Conservation (phyloP, 2,797 vertebrate genomes). For the Sylvilagus floridanus region DNA sequence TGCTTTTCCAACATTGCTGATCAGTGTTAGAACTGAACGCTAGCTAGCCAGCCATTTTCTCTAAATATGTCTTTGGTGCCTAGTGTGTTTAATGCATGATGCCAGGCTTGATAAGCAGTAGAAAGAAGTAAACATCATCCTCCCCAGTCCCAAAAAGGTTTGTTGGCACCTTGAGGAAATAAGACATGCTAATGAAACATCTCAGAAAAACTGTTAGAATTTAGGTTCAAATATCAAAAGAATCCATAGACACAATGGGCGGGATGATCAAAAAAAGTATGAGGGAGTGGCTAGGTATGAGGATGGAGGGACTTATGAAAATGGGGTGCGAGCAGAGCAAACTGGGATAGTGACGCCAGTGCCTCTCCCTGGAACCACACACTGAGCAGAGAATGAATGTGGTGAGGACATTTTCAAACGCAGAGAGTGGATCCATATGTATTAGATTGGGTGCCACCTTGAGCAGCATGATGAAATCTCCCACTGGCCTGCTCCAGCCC, state of each 20-base stretch:
- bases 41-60: not conserved
- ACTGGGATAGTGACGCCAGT: not conserved
- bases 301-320: not conserved
- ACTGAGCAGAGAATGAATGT: not conserved
- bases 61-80: not conserved
- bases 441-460: not conserved
- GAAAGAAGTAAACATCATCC: not conserved
- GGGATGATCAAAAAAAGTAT: not conserved
- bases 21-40: not conserved
- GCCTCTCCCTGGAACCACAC: not conserved
- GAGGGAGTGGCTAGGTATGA: not conserved
- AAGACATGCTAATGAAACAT: not conserved
- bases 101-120: not conserved
- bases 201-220: not conserved
- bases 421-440: not conserved
- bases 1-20: constrained; percentile 17
- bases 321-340: not conserved
- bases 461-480: not conserved
- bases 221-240: not conserved
- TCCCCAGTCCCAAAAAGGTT: not conserved
- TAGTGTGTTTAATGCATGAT: not conserved
- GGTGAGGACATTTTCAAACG: not conserved
- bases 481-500: not conserved
- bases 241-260: not conserved
- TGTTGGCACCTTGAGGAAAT: constrained; percentile 25